Evolutionary conservation across 2,113 vertebrate species (phyloP).

Genomic region (Butorides virescens): DNA sequence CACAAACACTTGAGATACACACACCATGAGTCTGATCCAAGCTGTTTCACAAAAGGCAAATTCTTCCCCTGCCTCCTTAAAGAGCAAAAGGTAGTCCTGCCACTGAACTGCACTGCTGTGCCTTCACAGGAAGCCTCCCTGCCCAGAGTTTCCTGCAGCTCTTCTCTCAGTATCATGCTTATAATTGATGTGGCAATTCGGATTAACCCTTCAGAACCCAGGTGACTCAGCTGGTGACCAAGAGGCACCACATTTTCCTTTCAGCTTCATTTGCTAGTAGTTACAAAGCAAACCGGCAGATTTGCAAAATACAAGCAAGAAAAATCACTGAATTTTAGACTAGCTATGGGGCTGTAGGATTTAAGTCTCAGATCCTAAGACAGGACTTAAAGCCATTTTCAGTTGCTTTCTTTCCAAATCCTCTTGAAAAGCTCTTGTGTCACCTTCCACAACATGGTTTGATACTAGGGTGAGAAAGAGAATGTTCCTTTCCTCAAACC

Average conservation of each 20-base stretch:
- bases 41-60: neutral
- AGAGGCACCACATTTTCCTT: neutral
- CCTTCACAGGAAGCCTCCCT: neutral
- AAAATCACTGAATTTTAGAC: neutral
- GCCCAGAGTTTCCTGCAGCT: neutral
- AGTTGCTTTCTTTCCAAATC: neutral
- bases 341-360: neutral
- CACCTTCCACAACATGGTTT: neutral
- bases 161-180: neutral
- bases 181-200: neutral
- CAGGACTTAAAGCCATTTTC: neutral
- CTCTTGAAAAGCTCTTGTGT: neutral
- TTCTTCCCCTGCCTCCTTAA: neutral
- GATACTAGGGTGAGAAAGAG: neutral
- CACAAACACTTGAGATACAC: neutral
- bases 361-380: neutral
- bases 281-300: neutral
- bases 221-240: neutral
- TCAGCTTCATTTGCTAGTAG: neutral
- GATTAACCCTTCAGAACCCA: neutral
- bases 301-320: neutral
- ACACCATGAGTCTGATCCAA: neutral
- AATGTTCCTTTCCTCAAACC: neutral
- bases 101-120: neutral
- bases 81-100: neutral